phyloP scores from a whole-genome alignment of 1,140 invertebrate species.

The Coptotermes formosanus region DNA sequence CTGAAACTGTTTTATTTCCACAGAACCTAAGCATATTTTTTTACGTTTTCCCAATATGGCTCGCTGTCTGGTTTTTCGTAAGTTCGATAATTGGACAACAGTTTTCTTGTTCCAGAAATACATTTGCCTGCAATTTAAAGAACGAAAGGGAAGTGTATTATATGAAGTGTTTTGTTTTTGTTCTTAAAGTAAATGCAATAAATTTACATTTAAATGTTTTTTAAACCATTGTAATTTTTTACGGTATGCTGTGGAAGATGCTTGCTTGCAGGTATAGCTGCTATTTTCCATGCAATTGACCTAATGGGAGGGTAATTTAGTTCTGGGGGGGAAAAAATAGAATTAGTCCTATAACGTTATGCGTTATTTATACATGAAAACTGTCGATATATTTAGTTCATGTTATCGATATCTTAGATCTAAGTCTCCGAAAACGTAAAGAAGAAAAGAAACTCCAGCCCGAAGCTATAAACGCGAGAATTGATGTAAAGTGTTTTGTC shows the following conservation, averaged over 20 bases:
- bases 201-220: slow-evolving; percentile 18
- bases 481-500: background rate
- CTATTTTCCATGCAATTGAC: slow-evolving; percentile 4
- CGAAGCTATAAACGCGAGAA: background rate
- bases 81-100: slow-evolving; percentile 2
- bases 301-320: background rate
- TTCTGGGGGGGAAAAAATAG: background rate
- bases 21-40: background rate
- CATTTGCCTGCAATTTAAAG: slow-evolving; percentile 7
- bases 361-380: background rate
- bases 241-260: background rate
- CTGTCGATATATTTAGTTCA: background rate
- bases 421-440: background rate
- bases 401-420: background rate
- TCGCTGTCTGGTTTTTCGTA: background rate
- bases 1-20: no score
- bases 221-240: background rate
- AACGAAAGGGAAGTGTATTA: background rate
- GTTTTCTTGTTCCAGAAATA: background rate
- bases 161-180: background rate
- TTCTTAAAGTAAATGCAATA: background rate
- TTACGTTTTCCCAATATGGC: background rate
- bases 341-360: background rate
- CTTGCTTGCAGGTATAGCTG: background rate
- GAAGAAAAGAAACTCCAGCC: background rate